Conservation (phyloP, 2,797 vertebrate genomes). For the Eremophila alpestris region DNA sequence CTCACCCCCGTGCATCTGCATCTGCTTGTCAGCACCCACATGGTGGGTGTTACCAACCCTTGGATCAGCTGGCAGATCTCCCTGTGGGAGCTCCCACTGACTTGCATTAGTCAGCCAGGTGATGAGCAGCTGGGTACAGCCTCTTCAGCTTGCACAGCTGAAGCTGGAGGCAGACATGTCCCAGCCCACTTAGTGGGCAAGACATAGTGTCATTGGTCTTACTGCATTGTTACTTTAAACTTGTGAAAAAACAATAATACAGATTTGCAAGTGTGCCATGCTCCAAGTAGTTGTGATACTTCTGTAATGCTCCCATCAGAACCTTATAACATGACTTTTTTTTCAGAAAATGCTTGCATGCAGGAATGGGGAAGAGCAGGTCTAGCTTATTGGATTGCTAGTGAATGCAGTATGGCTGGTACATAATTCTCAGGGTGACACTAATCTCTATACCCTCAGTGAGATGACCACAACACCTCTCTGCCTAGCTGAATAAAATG, state of each 20-base stretch:
- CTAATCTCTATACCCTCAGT: background rate
- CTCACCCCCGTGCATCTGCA: fast-evolving
- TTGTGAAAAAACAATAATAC: background rate
- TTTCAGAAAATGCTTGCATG: background rate
- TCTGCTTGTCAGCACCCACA: background rate
- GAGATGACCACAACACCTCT: background rate
- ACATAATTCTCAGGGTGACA: background rate
- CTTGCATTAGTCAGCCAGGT: background rate
- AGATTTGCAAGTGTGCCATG: background rate
- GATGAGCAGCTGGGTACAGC: background rate
- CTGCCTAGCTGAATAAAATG: background rate
- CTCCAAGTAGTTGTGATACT: background rate
- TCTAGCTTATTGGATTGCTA: background rate
- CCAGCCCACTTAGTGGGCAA: background rate
- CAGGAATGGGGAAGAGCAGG: background rate
- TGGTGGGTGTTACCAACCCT: background rate
- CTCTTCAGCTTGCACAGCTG: background rate
- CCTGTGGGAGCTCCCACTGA: background rate
- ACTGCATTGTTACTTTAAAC: background rate
- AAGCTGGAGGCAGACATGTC: background rate
- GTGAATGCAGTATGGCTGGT: background rate
- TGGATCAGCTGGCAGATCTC: background rate
- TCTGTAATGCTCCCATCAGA: background rate
- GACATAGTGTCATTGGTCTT: background rate
- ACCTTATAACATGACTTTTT: background rate